phyloP scores from a whole-genome alignment of 2,888 invertebrate genomes.

The Synanthedon formicaeformis region DNA sequence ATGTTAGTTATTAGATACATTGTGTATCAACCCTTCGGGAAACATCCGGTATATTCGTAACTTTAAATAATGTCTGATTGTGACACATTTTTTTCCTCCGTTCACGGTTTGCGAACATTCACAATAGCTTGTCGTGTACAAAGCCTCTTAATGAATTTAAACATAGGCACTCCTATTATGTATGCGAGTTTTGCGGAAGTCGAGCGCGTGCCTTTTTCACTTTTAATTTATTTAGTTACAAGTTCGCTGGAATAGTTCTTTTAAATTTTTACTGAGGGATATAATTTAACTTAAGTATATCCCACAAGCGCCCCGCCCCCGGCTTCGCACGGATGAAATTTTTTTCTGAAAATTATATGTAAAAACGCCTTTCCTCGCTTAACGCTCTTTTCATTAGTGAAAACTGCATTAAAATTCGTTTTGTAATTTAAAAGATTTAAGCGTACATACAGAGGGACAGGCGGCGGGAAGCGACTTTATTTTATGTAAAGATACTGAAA shows the following conservation, averaged over 20 bases:
- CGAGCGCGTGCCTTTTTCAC: conserved; percentile 15
- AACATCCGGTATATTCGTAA: background rate
- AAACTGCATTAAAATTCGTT: no score
- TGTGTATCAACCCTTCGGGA: background rate
- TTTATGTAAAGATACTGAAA: no score
- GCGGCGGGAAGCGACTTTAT: no score
- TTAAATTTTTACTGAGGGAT: background rate
- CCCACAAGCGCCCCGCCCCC: background rate
- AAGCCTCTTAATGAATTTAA: conserved; percentile 28
- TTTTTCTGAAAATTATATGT: no score
- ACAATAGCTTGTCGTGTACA: conserved; percentile 22
- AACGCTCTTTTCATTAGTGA: no score
- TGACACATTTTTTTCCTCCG: background rate
- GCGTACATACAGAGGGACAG: no score
- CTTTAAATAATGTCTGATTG: background rate
- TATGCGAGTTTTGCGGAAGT: conserved; percentile 28
- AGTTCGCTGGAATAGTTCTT: background rate
- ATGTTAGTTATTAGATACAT: no score
- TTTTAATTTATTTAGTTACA: conserved; percentile 14
- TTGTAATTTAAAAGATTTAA: no score
- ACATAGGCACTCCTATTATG: conserved; percentile 16
- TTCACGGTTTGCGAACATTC: conserved; percentile 23
- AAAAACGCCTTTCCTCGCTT: no score
- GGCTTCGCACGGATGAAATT: background rate
- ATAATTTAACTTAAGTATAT: background rate